Base-by-base conservation (phyloP, 2,888 invertebrate genomes). In the Eilema caniola region DNA sequence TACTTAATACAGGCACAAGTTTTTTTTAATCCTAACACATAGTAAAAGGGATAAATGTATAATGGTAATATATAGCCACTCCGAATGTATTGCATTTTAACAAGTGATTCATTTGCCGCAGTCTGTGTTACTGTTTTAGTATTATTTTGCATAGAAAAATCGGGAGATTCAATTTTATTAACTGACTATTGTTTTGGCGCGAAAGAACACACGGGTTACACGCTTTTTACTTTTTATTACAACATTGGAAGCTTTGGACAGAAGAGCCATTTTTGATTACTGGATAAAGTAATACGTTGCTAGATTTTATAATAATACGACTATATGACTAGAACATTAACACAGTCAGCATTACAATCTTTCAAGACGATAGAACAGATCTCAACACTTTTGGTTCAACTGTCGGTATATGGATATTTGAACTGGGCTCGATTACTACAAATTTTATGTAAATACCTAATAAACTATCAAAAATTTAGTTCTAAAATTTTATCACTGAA, bases 1-100 rank as follows among this genome's bases (percentile, higher is more conserved):
- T 81, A 76, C 81, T 68, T 78, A 85, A 82, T 86, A 86, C 85
- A 90, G 90, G 90, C 90, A 90, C 90, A 83, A 85, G 81, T 85
- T 84, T 79, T 72, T 76, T 85, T 82, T 59, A 66, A 85, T 73
- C 80, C 88, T 89, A 89, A 89, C 85, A 89, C 82, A 84, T 82
- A 85, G 69, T 72, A 79, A 82, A 81, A 80, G 80, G 79, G 82
- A 80, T 79, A 81, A 80, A 84, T 80, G 73, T 85, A 71, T 66
- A 70, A 68, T 74, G 75, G 75, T 31, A 71, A 73, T 73, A 76
- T 73, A 71, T 67, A 79, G 72, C 70, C 67, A 78, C 73, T 71
- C 66, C 75, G 37, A 78, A 79, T 71, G 71, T 74, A 78, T 78
- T 80, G 72, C 74, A 76, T 81, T 70, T 65, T 75, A 81, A 81